Base-by-base conservation (phyloP, 53 echinoderm and acorn worm species). In the Echinarachnius parma region DNA sequence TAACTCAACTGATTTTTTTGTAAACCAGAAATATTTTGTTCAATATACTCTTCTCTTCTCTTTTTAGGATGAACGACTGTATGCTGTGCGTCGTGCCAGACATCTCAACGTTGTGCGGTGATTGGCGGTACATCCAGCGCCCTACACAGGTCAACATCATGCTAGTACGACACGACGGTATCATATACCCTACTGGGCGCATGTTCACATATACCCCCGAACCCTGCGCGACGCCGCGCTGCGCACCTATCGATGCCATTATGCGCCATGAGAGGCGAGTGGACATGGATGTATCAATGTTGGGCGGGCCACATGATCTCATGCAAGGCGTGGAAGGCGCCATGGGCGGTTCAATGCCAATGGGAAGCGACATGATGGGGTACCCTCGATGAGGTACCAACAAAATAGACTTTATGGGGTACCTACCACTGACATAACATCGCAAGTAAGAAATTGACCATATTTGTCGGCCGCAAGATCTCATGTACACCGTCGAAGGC, bases 201-300 rank as follows among this genome's bases (percentile, higher is more conserved):
- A 92, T 92, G 14, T 98, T 98, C 80, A 98, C 91, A 15, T 98
- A 98, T 47, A 98, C 98, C 4, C 98, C 98, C 0, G 98, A 98
- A 59, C 98, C 98, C 1, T 88, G 98, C 22, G 62, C 88, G 2
- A 56, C 79, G 48, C 66, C 76, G 7, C 84, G 77, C 32, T 80
- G 79, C 48, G 61, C 61, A 22, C 48, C 66, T 77, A 64, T 64
- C 0, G 86, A 83, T 13, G 34, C n/a, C 34, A 59, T 70, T 49
- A 27, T 57, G 44, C 4, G 79, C 4, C 53, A 48, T 14, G 42
- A 72, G 16, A 35, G 74, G 1, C 35, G 32, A 2, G 56, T 26
- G 27, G 74, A 72, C 44, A 22, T 36, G 1, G 18, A n/a, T 28
- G 4, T 16, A 5, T 7, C 7, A 4, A 42, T 72, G 39, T 9